phyloP scores from a whole-genome alignment of 2,113 vertebrate genomes.

The Ciconia stormi region DNA sequence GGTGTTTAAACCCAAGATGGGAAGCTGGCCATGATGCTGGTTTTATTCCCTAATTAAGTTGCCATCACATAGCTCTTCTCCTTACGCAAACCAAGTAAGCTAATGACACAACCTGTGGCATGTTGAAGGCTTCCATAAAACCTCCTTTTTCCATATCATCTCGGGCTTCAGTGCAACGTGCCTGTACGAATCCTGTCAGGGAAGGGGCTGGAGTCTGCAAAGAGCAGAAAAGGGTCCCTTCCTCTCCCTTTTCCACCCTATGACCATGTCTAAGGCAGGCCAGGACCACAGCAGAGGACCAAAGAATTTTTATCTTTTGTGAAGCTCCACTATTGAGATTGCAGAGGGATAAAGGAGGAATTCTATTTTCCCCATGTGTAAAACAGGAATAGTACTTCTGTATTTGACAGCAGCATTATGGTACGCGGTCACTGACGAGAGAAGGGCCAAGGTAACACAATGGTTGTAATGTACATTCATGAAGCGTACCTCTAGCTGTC shows the following conservation, averaged over 20 bases:
- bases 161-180: not conserved
- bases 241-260: not conserved
- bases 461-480: accelerated
- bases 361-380: not conserved
- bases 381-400: not conserved
- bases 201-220: not conserved
- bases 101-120: not conserved
- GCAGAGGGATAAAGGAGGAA: not conserved
- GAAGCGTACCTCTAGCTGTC: accelerated
- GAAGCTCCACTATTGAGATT: not conserved
- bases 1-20: not conserved
- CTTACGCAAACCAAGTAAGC: not conserved
- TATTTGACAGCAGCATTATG: not conserved
- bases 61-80: not conserved
- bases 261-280: not conserved
- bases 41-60: not conserved
- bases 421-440: accelerated
- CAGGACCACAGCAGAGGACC: not conserved
- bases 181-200: too few species aligned
- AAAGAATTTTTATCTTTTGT: not conserved
- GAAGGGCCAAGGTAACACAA: not conserved
- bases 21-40: not conserved
- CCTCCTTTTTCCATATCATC: too few species aligned
- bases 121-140: not conserved
- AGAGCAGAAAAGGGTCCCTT: not conserved